Evolutionary conservation across 2,888 invertebrate genomes (phyloP).

Genomic region (Biston betularia): DNA sequence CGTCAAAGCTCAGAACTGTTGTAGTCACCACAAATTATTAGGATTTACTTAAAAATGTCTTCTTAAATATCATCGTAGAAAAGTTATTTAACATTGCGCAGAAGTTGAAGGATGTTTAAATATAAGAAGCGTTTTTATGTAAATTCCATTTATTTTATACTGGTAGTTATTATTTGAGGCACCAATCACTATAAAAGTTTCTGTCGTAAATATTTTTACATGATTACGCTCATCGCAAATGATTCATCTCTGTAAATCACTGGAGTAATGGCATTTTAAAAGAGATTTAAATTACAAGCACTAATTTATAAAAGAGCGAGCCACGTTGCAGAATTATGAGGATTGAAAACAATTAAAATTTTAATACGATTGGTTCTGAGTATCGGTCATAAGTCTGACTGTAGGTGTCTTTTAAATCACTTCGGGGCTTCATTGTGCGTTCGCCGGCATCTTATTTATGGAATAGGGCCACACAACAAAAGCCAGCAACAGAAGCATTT

Average conservation of each 20-base stretch:
- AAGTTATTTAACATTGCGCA: too few species aligned
- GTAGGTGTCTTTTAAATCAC: conserved; percentile 63
- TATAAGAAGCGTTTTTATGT: too few species aligned
- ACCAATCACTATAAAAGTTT: conserved; percentile 16
- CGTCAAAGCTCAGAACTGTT: too few species aligned
- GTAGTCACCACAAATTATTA: too few species aligned
- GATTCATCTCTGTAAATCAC: conserved; percentile 28
- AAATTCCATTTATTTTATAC: not conserved
- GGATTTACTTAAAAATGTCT: too few species aligned
- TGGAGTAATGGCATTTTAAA: conserved; percentile 43
- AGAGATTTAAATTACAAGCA: conserved; percentile 40
- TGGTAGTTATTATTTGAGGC: not conserved
- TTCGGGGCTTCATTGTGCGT: conserved; percentile 22
- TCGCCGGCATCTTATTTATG: conserved; percentile 45
- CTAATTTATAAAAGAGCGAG: conserved; percentile 37
- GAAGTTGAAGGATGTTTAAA: too few species aligned
- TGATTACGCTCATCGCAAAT: conserved; percentile 26
- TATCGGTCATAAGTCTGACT: conserved; percentile 60
- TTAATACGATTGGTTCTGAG: conserved; percentile 56
- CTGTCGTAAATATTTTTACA: conserved; percentile 16
- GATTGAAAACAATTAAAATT: conserved; percentile 73
- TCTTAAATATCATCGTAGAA: too few species aligned
- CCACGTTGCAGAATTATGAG: conserved; percentile 62
- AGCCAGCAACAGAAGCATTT: conserved; percentile 13
- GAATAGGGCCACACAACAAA: conserved; percentile 26